Percentiles rank a stretch among this genome's conserved stretches.
Conservation (phyloP, 2,888 invertebrate species). For the Diplolepis rosae region DNA sequence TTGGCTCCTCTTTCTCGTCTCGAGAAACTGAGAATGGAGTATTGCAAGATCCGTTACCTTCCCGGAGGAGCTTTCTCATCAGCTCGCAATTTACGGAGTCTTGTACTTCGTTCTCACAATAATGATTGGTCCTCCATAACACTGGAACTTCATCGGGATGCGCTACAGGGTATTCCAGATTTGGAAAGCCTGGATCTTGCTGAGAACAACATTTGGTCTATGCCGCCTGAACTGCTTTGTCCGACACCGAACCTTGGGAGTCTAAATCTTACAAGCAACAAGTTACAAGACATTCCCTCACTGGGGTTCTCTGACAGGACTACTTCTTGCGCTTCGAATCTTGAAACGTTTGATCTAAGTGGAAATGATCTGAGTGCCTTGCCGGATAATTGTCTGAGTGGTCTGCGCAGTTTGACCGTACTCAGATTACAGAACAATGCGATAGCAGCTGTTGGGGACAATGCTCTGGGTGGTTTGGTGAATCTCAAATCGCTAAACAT, state of each 20-base stretch:
- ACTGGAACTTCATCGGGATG: conserved; percentile 83
- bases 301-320: conserved; percentile 85
- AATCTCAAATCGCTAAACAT: conserved; percentile 84
- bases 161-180: conserved; percentile 81
- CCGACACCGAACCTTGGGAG: conserved; percentile 81
- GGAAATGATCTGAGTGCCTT: conserved; percentile 83
- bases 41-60: conserved; percentile 85
- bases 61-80: conserved; percentile 82
- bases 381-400: conserved; percentile 83
- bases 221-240: conserved; percentile 84
- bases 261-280: conserved; percentile 85
- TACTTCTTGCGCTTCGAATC: conserved; percentile 81
- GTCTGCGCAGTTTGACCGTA: conserved; percentile 81
- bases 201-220: conserved; percentile 85
- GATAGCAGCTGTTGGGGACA: conserved; percentile 83
- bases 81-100: conserved; percentile 79
- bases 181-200: conserved; percentile 82
- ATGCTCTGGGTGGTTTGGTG: conserved; percentile 82
- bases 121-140: conserved; percentile 88
- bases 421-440: conserved; percentile 86
- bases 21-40: conserved; percentile 82
- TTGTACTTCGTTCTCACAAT: conserved; percentile 84
- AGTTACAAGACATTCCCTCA: conserved; percentile 85
- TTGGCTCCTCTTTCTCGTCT: conserved; percentile 80
- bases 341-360: conserved; percentile 84